Evolutionary conservation across 1,140 invertebrate genomes (phyloP).

Genomic region (Coenobita brevimanus): DNA sequence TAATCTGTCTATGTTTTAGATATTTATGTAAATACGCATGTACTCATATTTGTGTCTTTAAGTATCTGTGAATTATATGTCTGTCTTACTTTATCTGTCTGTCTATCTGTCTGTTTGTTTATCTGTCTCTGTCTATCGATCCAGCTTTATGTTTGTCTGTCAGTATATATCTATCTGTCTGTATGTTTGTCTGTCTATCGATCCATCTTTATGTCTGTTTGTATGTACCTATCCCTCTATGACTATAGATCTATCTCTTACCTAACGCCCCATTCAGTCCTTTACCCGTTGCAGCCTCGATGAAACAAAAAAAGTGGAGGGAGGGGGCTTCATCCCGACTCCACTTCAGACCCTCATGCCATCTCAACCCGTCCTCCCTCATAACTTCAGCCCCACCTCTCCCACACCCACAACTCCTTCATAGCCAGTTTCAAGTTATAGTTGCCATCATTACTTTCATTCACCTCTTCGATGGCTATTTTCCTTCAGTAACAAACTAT

Average conservation of each 20-base stretch:
- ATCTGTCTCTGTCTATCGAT: slow-evolving; percentile 6
- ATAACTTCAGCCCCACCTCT: neutral
- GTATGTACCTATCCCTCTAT: neutral
- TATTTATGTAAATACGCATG: neutral
- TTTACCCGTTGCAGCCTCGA: neutral
- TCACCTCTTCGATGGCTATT: neutral
- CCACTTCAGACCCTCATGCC: neutral
- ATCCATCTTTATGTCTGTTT: neutral
- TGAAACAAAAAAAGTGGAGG: too few relatives aligned
- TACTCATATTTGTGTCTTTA: too few relatives aligned
- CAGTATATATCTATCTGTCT: neutral
- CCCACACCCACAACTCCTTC: neutral
- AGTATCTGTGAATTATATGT: too few relatives aligned
- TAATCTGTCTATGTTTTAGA: neutral
- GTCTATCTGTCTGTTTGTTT: neutral
- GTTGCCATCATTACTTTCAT: neutral
- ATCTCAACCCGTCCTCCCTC: neutral
- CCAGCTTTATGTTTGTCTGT: neutral
- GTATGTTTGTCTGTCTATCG: neutral
- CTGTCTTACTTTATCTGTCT: neutral
- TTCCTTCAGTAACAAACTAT: too few relatives aligned
- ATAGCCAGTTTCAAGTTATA: neutral
- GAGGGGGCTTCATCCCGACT: too few relatives aligned
- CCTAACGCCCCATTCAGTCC: neutral
- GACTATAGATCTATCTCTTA: neutral